Evolutionary conservation across 2,113 vertebrate genomes (phyloP).

Genomic region (Perognathus longimembris): DNA sequence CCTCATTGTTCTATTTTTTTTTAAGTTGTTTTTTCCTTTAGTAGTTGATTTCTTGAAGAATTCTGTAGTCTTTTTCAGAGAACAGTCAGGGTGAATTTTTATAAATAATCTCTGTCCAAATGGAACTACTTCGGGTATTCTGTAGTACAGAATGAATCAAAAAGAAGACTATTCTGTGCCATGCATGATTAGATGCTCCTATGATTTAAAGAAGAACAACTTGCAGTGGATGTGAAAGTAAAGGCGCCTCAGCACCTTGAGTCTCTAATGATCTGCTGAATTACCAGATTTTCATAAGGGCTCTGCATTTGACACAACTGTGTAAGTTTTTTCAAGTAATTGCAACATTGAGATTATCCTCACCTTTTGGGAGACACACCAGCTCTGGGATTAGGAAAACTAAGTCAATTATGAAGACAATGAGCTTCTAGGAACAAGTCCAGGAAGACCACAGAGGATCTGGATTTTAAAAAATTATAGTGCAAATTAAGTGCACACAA

Average conservation of each 20-base stretch:
- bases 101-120: background rate
- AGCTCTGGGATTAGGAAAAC: background rate
- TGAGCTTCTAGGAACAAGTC: background rate
- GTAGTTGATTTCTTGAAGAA: background rate
- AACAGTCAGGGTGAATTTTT: background rate
- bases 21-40: background rate
- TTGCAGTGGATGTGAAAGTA: background rate
- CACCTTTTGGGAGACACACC: slow-evolving; percentile 4
- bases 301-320: background rate
- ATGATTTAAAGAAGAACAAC: background rate
- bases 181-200: background rate
- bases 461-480: background rate
- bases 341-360: slow-evolving; percentile 38
- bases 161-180: background rate
- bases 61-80: background rate
- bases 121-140: background rate
- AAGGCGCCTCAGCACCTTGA: background rate
- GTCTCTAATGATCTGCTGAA: background rate
- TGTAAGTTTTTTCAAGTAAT: slow-evolving; percentile 35
- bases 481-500: background rate
- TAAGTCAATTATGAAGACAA: slow-evolving; percentile 19
- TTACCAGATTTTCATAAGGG: background rate
- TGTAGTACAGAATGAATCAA: background rate
- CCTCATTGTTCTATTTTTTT: background rate
- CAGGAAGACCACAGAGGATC: background rate